Conservation (phyloP, 1,140 invertebrate species). For the Monochamus saltuarius region DNA sequence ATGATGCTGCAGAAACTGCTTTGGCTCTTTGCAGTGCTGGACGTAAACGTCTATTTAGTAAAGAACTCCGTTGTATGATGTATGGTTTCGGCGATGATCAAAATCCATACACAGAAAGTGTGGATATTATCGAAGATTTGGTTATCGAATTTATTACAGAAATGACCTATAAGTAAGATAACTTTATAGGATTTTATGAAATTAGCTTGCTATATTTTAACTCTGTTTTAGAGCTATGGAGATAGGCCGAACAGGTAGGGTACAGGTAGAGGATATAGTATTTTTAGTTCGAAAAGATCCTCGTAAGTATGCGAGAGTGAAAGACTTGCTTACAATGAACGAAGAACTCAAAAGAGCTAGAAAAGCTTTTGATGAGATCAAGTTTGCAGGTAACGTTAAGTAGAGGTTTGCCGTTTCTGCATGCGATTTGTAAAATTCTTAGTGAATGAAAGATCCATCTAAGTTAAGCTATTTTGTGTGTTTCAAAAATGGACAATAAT, state of each 20-base stretch:
- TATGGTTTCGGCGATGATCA: slow-evolving; percentile 99
- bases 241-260: slow-evolving; percentile 89
- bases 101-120: slow-evolving; percentile 98
- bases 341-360: slow-evolving; percentile 98
- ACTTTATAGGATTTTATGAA: neutral
- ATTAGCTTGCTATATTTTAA: neutral
- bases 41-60: slow-evolving; percentile 82
- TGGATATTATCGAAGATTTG: slow-evolving; percentile 95
- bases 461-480: too few species aligned
- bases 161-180: slow-evolving; percentile 75
- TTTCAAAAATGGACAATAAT: too few species aligned
- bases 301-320: slow-evolving; percentile 96
- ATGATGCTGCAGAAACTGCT: slow-evolving; percentile 65
- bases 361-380: slow-evolving; percentile 99
- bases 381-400: slow-evolving; percentile 69
- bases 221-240: slow-evolving; percentile 82
- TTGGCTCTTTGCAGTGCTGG: slow-evolving; percentile 65
- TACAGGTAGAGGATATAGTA: slow-evolving; percentile 97
- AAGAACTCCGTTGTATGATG: slow-evolving; percentile 98
- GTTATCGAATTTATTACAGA: slow-evolving; percentile 98
- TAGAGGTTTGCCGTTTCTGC: slow-evolving; percentile 2
- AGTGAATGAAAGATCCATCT: too few species aligned
- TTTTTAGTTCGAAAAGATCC: slow-evolving; percentile 97
- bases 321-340: slow-evolving; percentile 97
- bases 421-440: neutral